Evolutionary conservation across 1,140 invertebrate genomes (phyloP).

Genomic region (Leptestheria dahalacensis): DNA sequence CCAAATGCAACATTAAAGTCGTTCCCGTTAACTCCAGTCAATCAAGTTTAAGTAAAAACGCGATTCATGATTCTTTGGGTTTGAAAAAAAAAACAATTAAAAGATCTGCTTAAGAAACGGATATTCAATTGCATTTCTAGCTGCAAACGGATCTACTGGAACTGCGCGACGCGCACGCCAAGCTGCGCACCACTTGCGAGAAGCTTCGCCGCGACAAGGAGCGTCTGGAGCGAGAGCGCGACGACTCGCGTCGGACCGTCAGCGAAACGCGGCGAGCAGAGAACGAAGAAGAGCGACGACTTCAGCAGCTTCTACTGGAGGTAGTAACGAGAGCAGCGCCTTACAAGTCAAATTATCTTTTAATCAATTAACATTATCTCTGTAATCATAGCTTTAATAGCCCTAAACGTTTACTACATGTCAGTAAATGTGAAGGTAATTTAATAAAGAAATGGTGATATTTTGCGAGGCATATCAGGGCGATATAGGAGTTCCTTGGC

Average conservation of each 20-base stretch:
- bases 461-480: too few relatives aligned
- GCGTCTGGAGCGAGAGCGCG: slow-evolving; percentile 62
- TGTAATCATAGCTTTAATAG: too few relatives aligned
- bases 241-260: slow-evolving; percentile 40
- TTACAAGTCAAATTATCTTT: too few relatives aligned
- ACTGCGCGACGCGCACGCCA: slow-evolving; percentile 75
- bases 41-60: neutral
- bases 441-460: too few relatives aligned
- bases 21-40: too few relatives aligned
- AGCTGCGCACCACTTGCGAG: slow-evolving; percentile 78
- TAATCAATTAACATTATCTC: too few relatives aligned
- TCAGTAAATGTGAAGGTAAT: too few relatives aligned
- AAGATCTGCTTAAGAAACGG: too few relatives aligned
- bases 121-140: too few relatives aligned
- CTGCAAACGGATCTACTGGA: slow-evolving; percentile 75
- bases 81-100: neutral
- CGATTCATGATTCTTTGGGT: neutral
- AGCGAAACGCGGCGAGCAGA: slow-evolving; percentile 36
- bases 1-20: too few relatives aligned
- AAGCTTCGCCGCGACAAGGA: slow-evolving; percentile 75
- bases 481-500: too few relatives aligned
- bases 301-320: slow-evolving; percentile 53
- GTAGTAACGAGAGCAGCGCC: slow-evolving; percentile 24
- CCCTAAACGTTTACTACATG: too few relatives aligned
- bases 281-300: slow-evolving; percentile 44